phyloP scores from a whole-genome alignment of 1,140 invertebrate species.

The Galendromus occidentalis region DNA sequence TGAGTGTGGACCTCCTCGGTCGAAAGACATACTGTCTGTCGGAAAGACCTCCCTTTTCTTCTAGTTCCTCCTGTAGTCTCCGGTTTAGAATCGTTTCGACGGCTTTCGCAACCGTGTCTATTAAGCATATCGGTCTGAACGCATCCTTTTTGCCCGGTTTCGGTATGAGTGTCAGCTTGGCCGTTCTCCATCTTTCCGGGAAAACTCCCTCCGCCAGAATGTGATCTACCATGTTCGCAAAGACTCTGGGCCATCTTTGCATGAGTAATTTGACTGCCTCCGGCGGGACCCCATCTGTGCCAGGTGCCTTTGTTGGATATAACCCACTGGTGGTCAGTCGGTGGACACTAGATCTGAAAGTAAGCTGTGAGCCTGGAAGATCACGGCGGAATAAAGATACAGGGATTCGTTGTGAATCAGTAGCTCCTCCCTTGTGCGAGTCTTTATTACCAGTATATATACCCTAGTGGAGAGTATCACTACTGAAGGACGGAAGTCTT shows the following conservation, averaged over 20 bases:
- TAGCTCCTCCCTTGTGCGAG: too few species aligned
- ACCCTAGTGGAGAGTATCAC: too few species aligned
- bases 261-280: background rate
- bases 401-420: too few species aligned
- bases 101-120: background rate
- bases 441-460: too few species aligned
- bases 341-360: too few species aligned
- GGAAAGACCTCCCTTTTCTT: background rate
- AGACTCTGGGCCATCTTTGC: background rate
- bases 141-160: background rate
- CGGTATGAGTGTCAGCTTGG: background rate
- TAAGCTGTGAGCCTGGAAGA: too few species aligned
- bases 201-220: background rate
- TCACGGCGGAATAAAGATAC: too few species aligned
- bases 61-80: background rate
- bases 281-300: background rate
- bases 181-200: background rate
- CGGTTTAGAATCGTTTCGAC: background rate
- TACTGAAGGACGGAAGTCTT: too few species aligned
- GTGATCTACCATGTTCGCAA: background rate
- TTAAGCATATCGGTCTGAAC: background rate
- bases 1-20: background rate
- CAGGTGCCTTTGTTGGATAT: too few species aligned
- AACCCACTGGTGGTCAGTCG: too few species aligned
- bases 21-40: background rate